Evolutionary conservation across 2,797 vertebrate species (phyloP).

Genomic region (Gallirallus australis): DNA sequence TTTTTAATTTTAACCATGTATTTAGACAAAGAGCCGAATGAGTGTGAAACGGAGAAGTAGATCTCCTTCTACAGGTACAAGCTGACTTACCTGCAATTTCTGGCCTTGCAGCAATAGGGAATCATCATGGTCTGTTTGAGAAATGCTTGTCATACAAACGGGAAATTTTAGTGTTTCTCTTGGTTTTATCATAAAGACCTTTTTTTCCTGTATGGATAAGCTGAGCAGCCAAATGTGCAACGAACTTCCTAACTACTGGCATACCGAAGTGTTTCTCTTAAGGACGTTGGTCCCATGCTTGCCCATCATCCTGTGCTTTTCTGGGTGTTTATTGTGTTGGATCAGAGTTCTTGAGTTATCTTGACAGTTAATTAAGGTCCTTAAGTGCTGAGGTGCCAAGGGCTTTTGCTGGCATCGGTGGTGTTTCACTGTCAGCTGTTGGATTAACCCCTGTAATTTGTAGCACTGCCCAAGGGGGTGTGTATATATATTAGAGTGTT

Average conservation of each 20-base stretch:
- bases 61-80: background rate
- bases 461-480: background rate
- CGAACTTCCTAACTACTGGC: background rate
- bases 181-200: background rate
- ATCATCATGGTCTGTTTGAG: background rate
- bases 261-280: background rate
- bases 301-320: background rate
- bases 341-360: background rate
- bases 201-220: background rate
- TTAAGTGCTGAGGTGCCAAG: background rate
- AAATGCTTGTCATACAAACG: background rate
- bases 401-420: background rate
- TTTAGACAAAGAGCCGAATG: background rate
- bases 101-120: background rate
- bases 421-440: background rate
- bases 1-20: background rate
- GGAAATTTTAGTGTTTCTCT: background rate
- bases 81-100: background rate
- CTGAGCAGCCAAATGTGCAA: background rate
- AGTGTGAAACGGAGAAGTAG: background rate
- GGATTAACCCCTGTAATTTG: background rate
- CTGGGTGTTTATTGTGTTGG: background rate
- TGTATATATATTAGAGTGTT: fast-evolving
- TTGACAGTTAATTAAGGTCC: background rate
- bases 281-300: background rate